Conservation (phyloP, 2,797 vertebrate species). For the Silurus aristotelis region DNA sequence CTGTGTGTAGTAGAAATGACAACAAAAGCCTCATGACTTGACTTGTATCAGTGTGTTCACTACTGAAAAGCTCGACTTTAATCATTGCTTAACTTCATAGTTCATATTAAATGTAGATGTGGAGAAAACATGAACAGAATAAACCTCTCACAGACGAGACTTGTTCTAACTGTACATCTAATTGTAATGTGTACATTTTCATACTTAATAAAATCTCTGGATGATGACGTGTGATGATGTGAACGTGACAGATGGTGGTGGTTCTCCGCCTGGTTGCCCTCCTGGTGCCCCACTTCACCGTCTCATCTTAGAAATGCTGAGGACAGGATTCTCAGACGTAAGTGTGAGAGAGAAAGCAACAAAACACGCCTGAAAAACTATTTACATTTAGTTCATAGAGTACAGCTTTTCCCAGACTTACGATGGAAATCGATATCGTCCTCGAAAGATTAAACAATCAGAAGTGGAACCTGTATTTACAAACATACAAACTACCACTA, state of each 20-base stretch:
- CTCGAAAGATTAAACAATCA: no score
- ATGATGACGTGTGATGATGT: background rate
- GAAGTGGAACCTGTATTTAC: no score
- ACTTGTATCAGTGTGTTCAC: background rate
- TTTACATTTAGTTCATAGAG: background rate
- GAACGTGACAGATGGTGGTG: conserved; percentile 60
- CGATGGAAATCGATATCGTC: no score
- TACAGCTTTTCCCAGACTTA: background rate
- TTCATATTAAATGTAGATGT: background rate
- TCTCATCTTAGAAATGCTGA: conserved; percentile 88
- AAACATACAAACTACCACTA: no score
- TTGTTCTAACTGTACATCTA: no score
- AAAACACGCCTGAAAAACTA: background rate
- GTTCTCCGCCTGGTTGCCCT: conserved; percentile 88
- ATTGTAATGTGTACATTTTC: background rate
- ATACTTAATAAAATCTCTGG: background rate
- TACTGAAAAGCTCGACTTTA: background rate
- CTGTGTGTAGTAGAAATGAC: no score
- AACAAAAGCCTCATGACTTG: no score
- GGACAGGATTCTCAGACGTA: conserved; percentile 90
- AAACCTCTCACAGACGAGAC: no score
- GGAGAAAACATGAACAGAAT: no score
- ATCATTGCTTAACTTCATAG: background rate
- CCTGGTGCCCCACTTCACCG: conserved; percentile 90
- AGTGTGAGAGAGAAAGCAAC: conserved; percentile 58